Evolutionary conservation across 2,888 invertebrate genomes (phyloP).

Genomic region (Alentia gelatinosa): DNA sequence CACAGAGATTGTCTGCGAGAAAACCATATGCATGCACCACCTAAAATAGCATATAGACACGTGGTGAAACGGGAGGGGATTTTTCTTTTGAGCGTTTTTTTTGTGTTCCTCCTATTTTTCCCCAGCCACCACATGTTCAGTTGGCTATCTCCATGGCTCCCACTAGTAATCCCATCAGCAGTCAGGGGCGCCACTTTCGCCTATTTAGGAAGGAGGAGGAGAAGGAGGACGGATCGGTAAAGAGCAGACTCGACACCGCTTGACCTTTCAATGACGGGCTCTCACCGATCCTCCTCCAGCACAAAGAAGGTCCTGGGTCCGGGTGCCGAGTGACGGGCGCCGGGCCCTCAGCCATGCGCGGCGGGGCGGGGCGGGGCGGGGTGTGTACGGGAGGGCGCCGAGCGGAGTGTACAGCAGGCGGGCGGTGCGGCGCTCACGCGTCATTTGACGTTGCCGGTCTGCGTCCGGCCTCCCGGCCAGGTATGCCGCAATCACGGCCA

Average conservation of each 20-base stretch:
- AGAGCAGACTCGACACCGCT: not conserved
- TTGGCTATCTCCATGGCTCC: not conserved
- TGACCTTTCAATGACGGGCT: not conserved
- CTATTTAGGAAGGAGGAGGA: too few species aligned
- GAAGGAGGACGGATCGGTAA: not conserved
- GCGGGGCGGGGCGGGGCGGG: not conserved
- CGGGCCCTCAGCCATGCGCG: constrained; percentile 7
- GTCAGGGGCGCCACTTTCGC: not conserved
- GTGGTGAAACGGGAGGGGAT: too few species aligned
- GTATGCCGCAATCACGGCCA: not conserved
- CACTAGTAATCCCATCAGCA: not conserved
- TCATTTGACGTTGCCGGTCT: constrained; percentile 25
- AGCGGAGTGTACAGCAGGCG: not conserved
- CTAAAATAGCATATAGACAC: too few species aligned
- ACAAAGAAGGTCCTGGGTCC: not conserved
- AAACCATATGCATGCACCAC: too few species aligned
- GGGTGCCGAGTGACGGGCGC: not conserved
- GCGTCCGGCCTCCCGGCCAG: not conserved
- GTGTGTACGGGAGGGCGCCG: not conserved
- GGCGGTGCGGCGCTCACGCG: not conserved
- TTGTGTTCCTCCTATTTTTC: not conserved
- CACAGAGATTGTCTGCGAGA: too few species aligned
- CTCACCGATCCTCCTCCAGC: not conserved
- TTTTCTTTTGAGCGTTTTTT: not conserved
- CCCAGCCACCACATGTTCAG: constrained; percentile 1